Evolutionary conservation across 2,888 invertebrate genomes (phyloP), one percentile per base, ranked within the genome.

Genomic region (Copidosoma aretas): DNA sequence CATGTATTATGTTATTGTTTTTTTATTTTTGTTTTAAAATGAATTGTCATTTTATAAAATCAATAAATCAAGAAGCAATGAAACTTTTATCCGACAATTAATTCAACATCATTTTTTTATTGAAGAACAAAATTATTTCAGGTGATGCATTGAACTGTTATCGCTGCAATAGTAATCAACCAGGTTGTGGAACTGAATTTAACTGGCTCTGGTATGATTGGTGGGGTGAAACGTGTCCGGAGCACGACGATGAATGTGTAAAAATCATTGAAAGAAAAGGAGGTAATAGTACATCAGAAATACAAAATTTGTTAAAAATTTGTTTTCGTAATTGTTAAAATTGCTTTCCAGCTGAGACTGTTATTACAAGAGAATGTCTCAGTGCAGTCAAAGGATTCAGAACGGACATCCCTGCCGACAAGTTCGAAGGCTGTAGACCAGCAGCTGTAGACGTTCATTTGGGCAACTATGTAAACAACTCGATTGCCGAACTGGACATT

Each of bases 341-440:
- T 54, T 24, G 53, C 32, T 58, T 85, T 83, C 70, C 84, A 94
- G 95, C 91, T 25, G 89, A 91, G 79, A 88, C 89, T 78, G 87
- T 92, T 0, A 92, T 95, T 57, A 95, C 93, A 0, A 87, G 96
- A 75, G 93, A 94, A 75, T 96, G 96, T 80, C 83, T 95, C 54
- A 95, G 95, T 79, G 89, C 91, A 51, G 85, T 95, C 68, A 88
- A 88, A 79, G 90, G 88, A 49, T 89, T 93, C 75, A 87, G 95
- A 64, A 93, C 91, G 4, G 96, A 96, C 78, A 92, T 96, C 76
- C 95, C 95, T 10, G 93, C 95, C 0, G 95, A 96, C 81, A 92
- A 91, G 70, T 96, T 95, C 81, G 95, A 96, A 84, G 96, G 96
- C 0, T 96, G 95, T 78, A 87, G 95, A 65, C 87, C 90, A 12